Percentiles rank a stretch among this genome's conserved stretches.
Conservation (phyloP, 2,888 invertebrate species). For the Papilio gigon region DNA sequence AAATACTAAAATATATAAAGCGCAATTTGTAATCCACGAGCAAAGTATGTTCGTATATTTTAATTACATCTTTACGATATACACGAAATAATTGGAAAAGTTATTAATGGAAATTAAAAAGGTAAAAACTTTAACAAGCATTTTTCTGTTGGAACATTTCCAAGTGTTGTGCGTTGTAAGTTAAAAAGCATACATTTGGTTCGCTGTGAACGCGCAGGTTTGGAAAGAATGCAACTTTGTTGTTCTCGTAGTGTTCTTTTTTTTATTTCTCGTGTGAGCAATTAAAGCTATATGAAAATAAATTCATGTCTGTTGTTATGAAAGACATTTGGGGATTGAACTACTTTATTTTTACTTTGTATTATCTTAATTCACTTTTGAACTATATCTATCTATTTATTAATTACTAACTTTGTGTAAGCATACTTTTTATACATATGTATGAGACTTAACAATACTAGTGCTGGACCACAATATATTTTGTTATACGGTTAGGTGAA, state of each 20-base stretch:
- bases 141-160: conserved; percentile 33
- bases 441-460: too few species aligned
- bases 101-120: conserved; percentile 36
- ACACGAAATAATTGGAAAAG: conserved; percentile 28
- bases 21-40: background rate
- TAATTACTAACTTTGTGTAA: too few species aligned
- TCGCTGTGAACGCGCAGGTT: conserved; percentile 30
- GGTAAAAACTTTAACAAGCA: conserved; percentile 30
- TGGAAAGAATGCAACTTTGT: conserved; percentile 34
- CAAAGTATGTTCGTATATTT: background rate
- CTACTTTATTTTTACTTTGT: background rate
- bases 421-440: too few species aligned
- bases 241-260: conserved; percentile 6
- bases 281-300: background rate
- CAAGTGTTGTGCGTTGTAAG: conserved; percentile 30
- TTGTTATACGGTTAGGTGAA: too few species aligned
- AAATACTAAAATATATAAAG: background rate
- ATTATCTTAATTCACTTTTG: background rate
- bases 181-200: conserved; percentile 29
- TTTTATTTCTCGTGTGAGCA: conserved; percentile 13
- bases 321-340: background rate
- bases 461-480: too few species aligned
- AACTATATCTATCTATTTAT: too few species aligned
- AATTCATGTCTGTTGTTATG: background rate
- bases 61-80: background rate